Percentiles rank a stretch among this genome's conserved stretches.
Evolutionary conservation across 2,113 vertebrate species (phyloP).

Genomic region (Platichthys stellatus): DNA sequence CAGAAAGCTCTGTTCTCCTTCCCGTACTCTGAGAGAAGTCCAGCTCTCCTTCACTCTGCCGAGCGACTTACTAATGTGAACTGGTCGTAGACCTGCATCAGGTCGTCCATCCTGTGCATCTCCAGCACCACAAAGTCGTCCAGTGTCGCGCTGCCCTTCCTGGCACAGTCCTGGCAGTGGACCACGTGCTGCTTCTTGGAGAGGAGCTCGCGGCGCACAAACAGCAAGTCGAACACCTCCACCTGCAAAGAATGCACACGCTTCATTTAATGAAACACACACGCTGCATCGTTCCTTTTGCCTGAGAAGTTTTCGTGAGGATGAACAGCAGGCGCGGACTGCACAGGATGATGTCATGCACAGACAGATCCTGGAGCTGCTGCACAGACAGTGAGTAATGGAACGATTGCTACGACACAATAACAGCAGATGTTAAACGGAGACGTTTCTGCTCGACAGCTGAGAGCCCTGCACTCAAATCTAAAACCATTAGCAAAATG

Average conservation of each 20-base stretch:
- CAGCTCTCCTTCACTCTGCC: background rate
- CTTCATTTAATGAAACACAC: background rate
- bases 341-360: conserved; percentile 55
- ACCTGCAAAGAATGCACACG: conserved; percentile 82
- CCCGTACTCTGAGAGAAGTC: background rate
- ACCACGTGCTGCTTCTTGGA: conserved; percentile 93
- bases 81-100: conserved; percentile 99
- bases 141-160: conserved; percentile 92
- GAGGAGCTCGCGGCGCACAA: conserved; percentile 96
- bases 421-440: conserved; percentile 7
- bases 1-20: no score
- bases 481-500: background rate
- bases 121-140: conserved; percentile 98
- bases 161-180: conserved; percentile 98
- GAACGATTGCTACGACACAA: conserved; percentile 50
- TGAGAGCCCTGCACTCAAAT: background rate
- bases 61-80: conserved; percentile 98
- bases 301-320: background rate
- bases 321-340: background rate
- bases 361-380: conserved; percentile 64
- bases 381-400: conserved; percentile 64
- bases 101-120: conserved; percentile 97
- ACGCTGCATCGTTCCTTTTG: no score
- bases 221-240: conserved; percentile 98
- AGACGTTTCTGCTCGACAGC: background rate